These are phyloP conservation scores for Beris morrisii DNA, from an alignment of 2,888 invertebrate genomes.

Conservation along the genomic window DNA sequence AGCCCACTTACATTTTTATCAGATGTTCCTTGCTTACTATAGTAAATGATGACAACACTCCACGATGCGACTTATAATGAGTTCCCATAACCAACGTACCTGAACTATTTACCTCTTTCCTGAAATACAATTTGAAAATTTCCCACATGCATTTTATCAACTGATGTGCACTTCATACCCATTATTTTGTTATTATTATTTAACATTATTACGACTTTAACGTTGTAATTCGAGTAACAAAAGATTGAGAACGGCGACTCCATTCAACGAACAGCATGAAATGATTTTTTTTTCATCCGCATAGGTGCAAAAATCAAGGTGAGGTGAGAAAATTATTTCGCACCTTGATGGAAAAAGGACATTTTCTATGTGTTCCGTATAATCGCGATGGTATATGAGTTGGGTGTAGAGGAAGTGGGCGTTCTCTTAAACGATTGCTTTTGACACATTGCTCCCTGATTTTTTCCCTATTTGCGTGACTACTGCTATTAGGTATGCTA, in stretches of 20 bases:
- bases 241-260: constrained; percentile 4
- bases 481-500: not conserved
- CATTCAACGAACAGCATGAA: constrained; percentile 17
- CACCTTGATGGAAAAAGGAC: constrained; percentile 6
- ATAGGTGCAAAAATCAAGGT: constrained; percentile 26
- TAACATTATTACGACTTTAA: not conserved
- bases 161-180: constrained; percentile 27
- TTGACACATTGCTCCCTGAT: constrained; percentile 19
- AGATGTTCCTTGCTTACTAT: no score
- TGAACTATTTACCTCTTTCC: no score
- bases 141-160: no score
- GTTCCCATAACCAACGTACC: no score
- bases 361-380: not conserved
- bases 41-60: no score
- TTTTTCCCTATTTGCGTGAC: not conserved
- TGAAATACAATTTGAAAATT: no score
- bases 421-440: constrained; percentile 27
- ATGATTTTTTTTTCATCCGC: constrained; percentile 12
- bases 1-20: no score
- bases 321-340: constrained; percentile 15
- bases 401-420: constrained; percentile 29
- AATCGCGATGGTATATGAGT: not conserved
- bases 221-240: constrained; percentile 22
- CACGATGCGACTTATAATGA: no score
- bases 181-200: constrained; percentile 15